phyloP scores from a whole-genome alignment of 2,113 vertebrate species.

The Callipepla californica region DNA sequence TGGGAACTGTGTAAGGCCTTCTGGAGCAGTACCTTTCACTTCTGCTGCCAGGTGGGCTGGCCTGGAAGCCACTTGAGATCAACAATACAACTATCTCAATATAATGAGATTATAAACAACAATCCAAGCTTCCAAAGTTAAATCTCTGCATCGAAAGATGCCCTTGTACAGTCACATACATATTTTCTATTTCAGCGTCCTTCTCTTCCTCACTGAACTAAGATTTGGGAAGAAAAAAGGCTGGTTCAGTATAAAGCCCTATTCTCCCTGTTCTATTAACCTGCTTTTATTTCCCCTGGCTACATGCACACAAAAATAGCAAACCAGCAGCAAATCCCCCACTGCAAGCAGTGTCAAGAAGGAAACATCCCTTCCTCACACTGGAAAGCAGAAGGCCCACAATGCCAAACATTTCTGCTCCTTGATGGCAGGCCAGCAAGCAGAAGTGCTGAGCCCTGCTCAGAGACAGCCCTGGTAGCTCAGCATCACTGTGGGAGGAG shows the following conservation, averaged over 20 bases:
- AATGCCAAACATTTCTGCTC: neutral
- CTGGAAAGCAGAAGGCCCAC: neutral
- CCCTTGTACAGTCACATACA: neutral
- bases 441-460: neutral
- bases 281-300: slow-evolving; percentile 46
- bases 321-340: neutral
- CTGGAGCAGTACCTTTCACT: neutral
- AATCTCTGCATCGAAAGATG: neutral
- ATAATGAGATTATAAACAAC: neutral
- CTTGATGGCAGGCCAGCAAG: neutral
- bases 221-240: neutral
- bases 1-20: neutral
- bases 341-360: neutral
- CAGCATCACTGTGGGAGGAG: neutral
- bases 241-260: neutral
- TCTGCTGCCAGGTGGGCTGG: neutral
- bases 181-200: neutral
- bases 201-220: neutral
- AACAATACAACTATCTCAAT: neutral
- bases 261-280: slow-evolving; percentile 45
- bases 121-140: neutral
- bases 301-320: neutral
- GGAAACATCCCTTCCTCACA: fast-evolving
- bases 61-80: neutral
- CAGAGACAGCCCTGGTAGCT: neutral